A percentile compares a stretch with the other conserved stretches of the same genome.
Conservation (phyloP, 2,888 invertebrate species). For the Frankliniella intonsa region DNA sequence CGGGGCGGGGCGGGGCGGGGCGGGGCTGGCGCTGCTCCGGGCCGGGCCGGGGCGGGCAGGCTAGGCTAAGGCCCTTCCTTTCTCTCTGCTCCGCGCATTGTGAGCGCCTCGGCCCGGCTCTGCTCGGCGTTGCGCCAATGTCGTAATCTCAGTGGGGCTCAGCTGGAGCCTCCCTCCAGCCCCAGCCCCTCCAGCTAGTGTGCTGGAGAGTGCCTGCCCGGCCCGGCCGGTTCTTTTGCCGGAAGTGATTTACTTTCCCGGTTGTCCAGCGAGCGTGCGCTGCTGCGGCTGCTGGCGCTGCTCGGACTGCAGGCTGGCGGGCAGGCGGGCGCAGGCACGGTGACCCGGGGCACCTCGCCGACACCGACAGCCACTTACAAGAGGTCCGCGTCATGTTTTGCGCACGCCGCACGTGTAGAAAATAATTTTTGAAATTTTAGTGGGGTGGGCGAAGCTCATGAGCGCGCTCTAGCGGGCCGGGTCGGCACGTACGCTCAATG, state of each 20-base stretch:
- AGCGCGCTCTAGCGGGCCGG: too few species aligned
- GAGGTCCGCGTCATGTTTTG: too few species aligned
- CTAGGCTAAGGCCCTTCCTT: background rate
- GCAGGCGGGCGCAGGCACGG: too few species aligned
- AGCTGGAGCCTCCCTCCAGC: background rate
- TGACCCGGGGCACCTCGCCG: too few species aligned
- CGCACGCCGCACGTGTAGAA: too few species aligned
- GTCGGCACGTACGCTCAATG: too few species aligned
- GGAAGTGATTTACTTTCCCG: background rate
- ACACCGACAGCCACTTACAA: too few species aligned
- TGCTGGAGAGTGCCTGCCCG: background rate
- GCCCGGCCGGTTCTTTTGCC: background rate
- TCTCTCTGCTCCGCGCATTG: background rate
- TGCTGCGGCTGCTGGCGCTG: too few species aligned
- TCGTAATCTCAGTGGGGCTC: background rate
- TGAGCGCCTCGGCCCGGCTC: conserved; percentile 18
- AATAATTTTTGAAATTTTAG: too few species aligned
- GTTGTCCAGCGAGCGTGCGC: too few species aligned
- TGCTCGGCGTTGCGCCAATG: conserved; percentile 5
- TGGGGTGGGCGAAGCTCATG: too few species aligned
- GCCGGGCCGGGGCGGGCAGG: background rate
- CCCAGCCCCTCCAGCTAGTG: background rate
- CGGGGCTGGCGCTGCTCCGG: background rate
- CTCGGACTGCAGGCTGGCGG: too few species aligned
- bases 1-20: background rate